These are phyloP conservation scores for Heliothis virescens DNA, from an alignment of 1,140 invertebrate genomes.

Conservation along the genomic window DNA sequence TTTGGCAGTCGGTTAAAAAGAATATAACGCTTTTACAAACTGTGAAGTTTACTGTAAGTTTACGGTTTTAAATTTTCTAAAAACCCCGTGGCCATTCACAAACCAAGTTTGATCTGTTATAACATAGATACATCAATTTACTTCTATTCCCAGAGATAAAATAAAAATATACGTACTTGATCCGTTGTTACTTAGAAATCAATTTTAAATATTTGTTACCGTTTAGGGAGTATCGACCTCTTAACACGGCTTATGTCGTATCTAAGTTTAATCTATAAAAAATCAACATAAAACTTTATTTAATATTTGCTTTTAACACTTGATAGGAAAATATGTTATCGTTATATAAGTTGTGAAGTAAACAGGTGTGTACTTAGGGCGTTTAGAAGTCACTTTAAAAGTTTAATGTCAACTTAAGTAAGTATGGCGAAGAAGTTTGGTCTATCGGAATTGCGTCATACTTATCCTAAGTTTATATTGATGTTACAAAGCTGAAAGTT, in stretches of 20 bases:
- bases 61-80: no score
- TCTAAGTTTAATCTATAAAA: conserved; percentile 73
- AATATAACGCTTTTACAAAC: no score
- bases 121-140: no score
- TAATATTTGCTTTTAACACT: conserved; percentile 74
- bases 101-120: no score
- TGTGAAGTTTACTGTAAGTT: no score
- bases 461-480: background rate
- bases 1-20: no score
- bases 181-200: conserved; percentile 46
- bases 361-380: conserved; percentile 70
- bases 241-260: conserved; percentile 58
- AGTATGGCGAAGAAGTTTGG: background rate
- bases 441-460: background rate
- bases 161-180: background rate
- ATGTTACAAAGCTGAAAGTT: background rate
- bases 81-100: no score
- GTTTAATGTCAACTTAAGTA: conserved; percentile 31
- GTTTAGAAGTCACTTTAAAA: conserved; percentile 50
- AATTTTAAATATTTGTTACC: conserved; percentile 62
- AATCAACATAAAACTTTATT: conserved; percentile 70
- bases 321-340: conserved; percentile 76
- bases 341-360: conserved; percentile 60
- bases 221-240: conserved; percentile 64
- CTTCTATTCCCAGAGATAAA: background rate